Percentiles rank a stretch among this genome's conserved stretches.
phyloP scores from a whole-genome alignment of 2,888 invertebrate genomes.

The Panorpa germanica region DNA sequence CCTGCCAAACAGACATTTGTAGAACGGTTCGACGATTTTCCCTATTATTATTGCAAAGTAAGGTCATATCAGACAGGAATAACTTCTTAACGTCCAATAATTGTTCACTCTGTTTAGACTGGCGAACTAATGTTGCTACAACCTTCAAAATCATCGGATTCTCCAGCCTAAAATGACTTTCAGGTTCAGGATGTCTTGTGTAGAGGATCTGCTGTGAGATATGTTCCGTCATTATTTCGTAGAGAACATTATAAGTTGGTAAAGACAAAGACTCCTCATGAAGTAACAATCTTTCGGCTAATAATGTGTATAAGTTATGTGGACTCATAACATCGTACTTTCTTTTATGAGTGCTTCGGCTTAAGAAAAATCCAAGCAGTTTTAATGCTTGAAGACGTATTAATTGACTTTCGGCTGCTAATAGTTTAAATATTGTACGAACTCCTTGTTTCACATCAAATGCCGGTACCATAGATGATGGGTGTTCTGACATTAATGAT shows the following conservation, averaged over 20 bases:
- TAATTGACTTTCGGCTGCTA: slow-evolving; percentile 89
- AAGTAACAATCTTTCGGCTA: slow-evolving; percentile 79
- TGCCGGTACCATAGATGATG: slow-evolving; percentile 96
- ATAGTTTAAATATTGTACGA: slow-evolving; percentile 87
- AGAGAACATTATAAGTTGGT: slow-evolving; percentile 95
- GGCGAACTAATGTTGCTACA: slow-evolving; percentile 88
- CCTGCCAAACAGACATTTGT: slow-evolving; percentile 99
- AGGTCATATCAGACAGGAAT: slow-evolving; percentile 96
- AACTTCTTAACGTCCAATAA: slow-evolving; percentile 85
- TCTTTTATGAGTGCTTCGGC: slow-evolving; percentile 94
- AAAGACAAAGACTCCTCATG: slow-evolving; percentile 80
- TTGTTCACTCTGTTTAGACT: slow-evolving; percentile 87
- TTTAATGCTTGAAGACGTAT: slow-evolving; percentile 92
- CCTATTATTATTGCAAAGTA: slow-evolving; percentile 88
- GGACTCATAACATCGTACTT: slow-evolving; percentile 99
- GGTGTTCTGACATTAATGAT: slow-evolving; percentile 94
- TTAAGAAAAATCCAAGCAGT: slow-evolving; percentile 91
- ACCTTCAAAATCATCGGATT: slow-evolving; percentile 99
- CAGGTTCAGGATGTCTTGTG: slow-evolving; percentile 87
- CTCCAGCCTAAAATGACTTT: slow-evolving; percentile 84
- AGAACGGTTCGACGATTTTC: slow-evolving; percentile 94
- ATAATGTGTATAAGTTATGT: slow-evolving; percentile 90
- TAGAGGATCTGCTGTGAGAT: slow-evolving; percentile 89
- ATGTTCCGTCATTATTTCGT: slow-evolving; percentile 96
- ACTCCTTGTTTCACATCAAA: slow-evolving; percentile 97